A percentile compares a stretch with the other conserved stretches of the same genome.
phyloP scores from a whole-genome alignment of 2,797 vertebrate genomes.

The Trematocara caparti region DNA sequence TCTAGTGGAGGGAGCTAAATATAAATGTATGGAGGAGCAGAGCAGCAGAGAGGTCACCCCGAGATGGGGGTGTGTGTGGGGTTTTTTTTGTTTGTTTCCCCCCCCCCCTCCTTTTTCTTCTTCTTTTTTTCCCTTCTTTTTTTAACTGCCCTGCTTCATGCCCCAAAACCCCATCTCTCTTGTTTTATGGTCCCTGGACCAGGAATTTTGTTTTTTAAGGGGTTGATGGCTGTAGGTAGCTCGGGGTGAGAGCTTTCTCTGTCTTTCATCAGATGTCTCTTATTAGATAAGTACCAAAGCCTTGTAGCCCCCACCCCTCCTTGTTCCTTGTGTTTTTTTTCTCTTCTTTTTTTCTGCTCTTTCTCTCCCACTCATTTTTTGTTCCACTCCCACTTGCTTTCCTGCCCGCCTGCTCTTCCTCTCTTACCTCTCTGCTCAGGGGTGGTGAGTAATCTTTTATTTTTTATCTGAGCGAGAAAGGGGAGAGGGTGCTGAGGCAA shows the following conservation, averaged over 20 bases:
- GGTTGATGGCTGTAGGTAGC: constrained; percentile 26
- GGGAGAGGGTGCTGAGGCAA: constrained; percentile 32
- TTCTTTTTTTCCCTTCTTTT: fast-evolving
- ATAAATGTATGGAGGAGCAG: constrained; percentile 30
- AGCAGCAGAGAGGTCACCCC: constrained; percentile 11
- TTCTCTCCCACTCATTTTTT: constrained; percentile 47
- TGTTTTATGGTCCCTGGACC: constrained; percentile 5
- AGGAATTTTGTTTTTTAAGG: constrained; percentile 6
- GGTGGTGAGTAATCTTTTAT: constrained; percentile 55
- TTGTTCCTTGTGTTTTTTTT: neutral
- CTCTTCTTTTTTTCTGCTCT: neutral
- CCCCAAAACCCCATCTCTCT: neutral
- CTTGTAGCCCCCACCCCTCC: neutral
- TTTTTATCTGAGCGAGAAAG: constrained; percentile 9
- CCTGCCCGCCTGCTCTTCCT: constrained; percentile 35
- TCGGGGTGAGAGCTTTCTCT: constrained; percentile 28
- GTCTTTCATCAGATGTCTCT: constrained; percentile 42
- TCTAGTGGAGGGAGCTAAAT: constrained; percentile 27
- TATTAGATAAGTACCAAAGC: constrained; percentile 37
- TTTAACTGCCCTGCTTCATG: neutral
- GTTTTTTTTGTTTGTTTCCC: neutral
- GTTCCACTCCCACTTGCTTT: constrained; percentile 47
- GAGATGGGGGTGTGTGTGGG: neutral
- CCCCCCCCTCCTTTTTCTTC: fast-evolving
- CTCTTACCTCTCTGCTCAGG: constrained; percentile 36